These are phyloP conservation scores for Papilio aristodemus DNA, from an alignment of 1,140 invertebrate species.

Conservation along the genomic window DNA sequence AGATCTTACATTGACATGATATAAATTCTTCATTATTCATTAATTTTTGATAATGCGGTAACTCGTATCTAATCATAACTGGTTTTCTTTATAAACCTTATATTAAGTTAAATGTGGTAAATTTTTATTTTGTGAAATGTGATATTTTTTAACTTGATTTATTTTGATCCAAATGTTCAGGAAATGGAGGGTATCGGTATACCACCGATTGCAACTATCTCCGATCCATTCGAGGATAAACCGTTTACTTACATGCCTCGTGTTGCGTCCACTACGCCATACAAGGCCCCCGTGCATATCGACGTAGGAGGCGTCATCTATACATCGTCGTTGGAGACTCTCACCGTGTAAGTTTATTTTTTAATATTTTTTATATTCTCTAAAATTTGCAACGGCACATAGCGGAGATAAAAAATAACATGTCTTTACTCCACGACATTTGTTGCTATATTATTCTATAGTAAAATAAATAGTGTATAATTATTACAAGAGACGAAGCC, in stretches of 20 bases:
- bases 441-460: too few species aligned
- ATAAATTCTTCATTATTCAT: neutral
- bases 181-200: neutral
- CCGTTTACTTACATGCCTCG: conserved; percentile 89
- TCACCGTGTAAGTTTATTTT: conserved; percentile 91
- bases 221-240: conserved; percentile 43
- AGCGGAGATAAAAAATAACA: too few species aligned
- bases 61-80: neutral
- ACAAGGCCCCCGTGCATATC: conserved; percentile 97
- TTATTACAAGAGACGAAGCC: too few species aligned
- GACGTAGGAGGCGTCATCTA: conserved; percentile 98
- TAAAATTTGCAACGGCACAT: neutral
- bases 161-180: neutral
- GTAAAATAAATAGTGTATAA: too few species aligned
- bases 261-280: conserved; percentile 93
- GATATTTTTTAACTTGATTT: neutral
- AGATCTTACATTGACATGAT: neutral
- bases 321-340: conserved; percentile 96
- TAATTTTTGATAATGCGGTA: neutral
- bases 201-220: neutral
- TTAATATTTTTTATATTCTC: neutral
- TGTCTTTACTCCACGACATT: too few species aligned
- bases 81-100: too few species aligned
- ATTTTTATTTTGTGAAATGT: too few species aligned
- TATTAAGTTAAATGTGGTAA: too few species aligned